Evolutionary conservation across 1,140 invertebrate genomes (phyloP), one percentile per base, ranked within the genome.

Genomic region (Catajapyx aquilonaris): DNA sequence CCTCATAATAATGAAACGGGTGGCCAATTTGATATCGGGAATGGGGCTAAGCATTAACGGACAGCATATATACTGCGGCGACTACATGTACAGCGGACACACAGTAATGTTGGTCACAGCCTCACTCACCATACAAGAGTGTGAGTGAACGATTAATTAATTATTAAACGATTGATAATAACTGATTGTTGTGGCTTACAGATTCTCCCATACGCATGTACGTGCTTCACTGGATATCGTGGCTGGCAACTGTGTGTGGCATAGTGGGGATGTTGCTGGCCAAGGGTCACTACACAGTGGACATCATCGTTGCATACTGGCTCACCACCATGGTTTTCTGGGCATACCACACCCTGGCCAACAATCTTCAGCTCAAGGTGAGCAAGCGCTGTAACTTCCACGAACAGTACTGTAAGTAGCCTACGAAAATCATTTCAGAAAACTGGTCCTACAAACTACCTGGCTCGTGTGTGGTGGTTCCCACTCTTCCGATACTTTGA

Each of bases 31-130:
- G 25, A 70, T 84, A 43, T 79, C 75, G 35, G 83, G 83, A 7
- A 79, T 88, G 57, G 83, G 83, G n/a, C 64, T 88, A 38, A 78
- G 76, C 10, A 81, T 88, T 33, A 88, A 88, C 56, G 83, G 83
- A 20, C 80, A 83, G 52, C 81, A 86, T 50, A 80, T 74, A n/a
- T 86, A 74, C 56, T 87, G 81, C 57, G 81, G 74, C 16, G 83
- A 88, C 59, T 86, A 76, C 50, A 87, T 90, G 44, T 90, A 84
- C 55, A 85, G 80, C 48, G 84, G 84, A 16, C 84, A 90, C 61
- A 88, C 83, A 2, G 76, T 84, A 46, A 75, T 86, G 41, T 66
- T 87, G 40, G 75, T 83, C 46, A 66, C 85, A 55, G 73, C 71
- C 55, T 86, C 81, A 59, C 65, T 87, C 40, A 69, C 86, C 41